A percentile compares a stretch with the other conserved stretches of the same genome.
phyloP scores from a whole-genome alignment of 2,888 invertebrate genomes.

The Auanema freiburgensis region DNA sequence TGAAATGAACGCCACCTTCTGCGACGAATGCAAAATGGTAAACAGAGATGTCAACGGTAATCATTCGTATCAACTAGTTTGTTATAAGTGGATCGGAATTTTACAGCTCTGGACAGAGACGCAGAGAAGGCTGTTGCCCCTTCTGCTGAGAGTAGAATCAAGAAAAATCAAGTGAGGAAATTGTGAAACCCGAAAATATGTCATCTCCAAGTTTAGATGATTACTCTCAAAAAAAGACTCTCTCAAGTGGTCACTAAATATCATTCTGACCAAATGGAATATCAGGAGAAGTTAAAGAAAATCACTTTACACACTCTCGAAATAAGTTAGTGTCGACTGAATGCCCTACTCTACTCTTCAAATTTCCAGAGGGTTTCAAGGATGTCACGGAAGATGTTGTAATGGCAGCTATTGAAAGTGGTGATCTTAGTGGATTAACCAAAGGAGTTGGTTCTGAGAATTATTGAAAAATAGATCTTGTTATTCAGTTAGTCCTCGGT shows the following conservation, averaged over 20 bases:
- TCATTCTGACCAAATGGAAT: slow-evolving; percentile 38
- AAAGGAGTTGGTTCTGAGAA: slow-evolving; percentile 3
- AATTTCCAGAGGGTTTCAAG: slow-evolving; percentile 12
- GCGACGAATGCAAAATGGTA: slow-evolving; percentile 1
- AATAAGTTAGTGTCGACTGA: slow-evolving; percentile 26
- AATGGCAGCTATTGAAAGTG: slow-evolving; percentile 12
- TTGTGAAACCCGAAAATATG: not conserved
- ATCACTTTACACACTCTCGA: slow-evolving; percentile 31
- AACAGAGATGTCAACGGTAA: not conserved
- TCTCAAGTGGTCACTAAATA: slow-evolving; percentile 20
- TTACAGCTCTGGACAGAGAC: slow-evolving; percentile 15
- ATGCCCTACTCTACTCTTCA: not conserved
- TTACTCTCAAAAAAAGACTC: slow-evolving; percentile 2
- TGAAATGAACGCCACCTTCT: not conserved
- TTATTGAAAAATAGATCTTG: not conserved
- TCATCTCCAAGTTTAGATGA: not conserved
- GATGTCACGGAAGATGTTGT: slow-evolving; percentile 10
- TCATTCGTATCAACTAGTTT: too few species aligned
- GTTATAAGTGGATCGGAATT: too few species aligned
- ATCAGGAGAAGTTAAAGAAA: slow-evolving; percentile 29
- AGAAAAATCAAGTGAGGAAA: slow-evolving; percentile 13
- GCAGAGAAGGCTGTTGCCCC: slow-evolving; percentile 3
- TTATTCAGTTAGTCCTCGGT: slow-evolving; percentile 40
- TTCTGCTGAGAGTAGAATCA: slow-evolving; percentile 17
- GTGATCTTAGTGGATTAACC: slow-evolving; percentile 14